Evolutionary conservation across 2,797 vertebrate species (phyloP).

Genomic region (Sebastes kiyomatsui): DNA sequence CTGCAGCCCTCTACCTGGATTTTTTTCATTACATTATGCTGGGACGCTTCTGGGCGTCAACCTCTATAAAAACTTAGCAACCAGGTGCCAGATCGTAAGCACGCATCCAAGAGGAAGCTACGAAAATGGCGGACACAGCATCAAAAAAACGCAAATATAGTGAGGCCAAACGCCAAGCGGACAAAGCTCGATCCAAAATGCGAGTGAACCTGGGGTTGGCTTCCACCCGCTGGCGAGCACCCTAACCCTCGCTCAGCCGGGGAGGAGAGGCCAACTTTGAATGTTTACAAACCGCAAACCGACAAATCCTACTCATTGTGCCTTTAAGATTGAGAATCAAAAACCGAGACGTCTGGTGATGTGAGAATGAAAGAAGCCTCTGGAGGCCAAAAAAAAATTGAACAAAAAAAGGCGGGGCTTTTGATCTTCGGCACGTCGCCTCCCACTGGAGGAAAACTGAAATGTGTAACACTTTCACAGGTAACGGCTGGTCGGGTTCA

Average conservation of each 20-base stretch:
- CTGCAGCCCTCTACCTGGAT: background rate
- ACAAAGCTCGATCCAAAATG: background rate
- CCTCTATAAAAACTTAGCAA: background rate
- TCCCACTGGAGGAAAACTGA: slow-evolving; percentile 42
- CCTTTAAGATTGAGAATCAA: background rate
- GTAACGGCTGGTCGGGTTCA: slow-evolving; percentile 54
- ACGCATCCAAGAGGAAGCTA: background rate
- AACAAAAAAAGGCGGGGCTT: background rate
- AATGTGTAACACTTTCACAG: slow-evolving; percentile 69
- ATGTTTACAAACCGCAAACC: background rate
- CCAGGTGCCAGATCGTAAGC: background rate
- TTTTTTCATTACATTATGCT: background rate
- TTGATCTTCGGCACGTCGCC: slow-evolving; percentile 27
- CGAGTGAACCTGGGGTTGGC: background rate
- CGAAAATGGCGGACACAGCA: background rate
- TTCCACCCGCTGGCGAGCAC: background rate
- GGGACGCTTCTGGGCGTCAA: background rate
- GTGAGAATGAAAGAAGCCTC: slow-evolving; percentile 1
- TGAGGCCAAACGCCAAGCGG: background rate
- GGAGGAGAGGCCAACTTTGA: background rate
- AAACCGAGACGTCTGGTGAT: slow-evolving; percentile 17
- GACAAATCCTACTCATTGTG: background rate
- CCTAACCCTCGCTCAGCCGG: background rate
- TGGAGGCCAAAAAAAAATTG: background rate
- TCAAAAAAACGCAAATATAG: background rate